These are phyloP conservation scores for Dallia pectoralis DNA, from an alignment of 2,797 vertebrate genomes.

Conservation along the genomic window DNA sequence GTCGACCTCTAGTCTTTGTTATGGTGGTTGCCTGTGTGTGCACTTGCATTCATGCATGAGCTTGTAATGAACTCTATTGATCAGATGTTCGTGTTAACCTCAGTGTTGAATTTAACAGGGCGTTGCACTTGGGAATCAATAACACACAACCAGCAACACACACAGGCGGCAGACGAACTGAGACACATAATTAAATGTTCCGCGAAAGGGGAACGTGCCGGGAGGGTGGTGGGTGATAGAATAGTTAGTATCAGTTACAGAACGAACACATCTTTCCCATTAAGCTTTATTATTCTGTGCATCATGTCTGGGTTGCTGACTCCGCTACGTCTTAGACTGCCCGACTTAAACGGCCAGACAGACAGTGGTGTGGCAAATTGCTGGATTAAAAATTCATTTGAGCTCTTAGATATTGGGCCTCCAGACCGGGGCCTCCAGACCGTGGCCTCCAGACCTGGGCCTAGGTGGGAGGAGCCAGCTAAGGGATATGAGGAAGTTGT, in stretches of 20 bases:
- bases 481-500: background rate
- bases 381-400: constrained; percentile 70
- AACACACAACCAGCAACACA: background rate
- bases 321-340: background rate
- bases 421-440: background rate
- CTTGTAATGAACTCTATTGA: background rate
- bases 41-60: background rate
- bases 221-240: background rate
- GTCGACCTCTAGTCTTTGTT: background rate
- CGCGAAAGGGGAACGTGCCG: background rate
- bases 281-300: background rate
- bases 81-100: background rate
- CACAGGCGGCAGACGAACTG: background rate
- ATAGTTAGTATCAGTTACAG: background rate
- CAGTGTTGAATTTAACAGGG: background rate
- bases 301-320: too few species aligned
- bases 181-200: background rate
- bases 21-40: background rate
- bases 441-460: background rate
- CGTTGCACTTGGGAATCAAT: background rate
- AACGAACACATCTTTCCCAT: background rate
- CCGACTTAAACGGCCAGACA: constrained; percentile 38
- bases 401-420: constrained; percentile 49
- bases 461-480: background rate
- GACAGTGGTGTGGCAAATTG: constrained; percentile 51